Evolutionary conservation across 2,113 vertebrate genomes (phyloP).

Genomic region (Amphiprion percula): DNA sequence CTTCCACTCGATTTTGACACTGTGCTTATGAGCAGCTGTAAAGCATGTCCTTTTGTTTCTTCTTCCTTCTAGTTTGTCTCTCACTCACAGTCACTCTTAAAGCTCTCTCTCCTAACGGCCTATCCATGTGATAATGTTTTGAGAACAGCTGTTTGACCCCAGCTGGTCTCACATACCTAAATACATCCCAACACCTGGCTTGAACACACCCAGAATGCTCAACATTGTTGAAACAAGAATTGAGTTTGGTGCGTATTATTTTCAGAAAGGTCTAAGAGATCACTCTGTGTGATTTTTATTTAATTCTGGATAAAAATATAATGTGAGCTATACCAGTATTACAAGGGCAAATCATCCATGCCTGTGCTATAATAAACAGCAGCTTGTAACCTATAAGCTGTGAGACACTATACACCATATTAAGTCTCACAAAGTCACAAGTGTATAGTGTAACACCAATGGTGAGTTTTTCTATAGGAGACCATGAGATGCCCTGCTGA

Average conservation of each 20-base stretch:
- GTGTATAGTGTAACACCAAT: constrained; percentile 23
- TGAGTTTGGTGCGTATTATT: not conserved
- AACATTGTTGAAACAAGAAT: constrained; percentile 27
- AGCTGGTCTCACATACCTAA: constrained; percentile 29
- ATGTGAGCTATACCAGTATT: not conserved
- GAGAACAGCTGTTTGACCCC: constrained; percentile 67
- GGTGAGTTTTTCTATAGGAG: constrained; percentile 5
- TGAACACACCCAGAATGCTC: constrained; percentile 37
- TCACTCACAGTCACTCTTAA: constrained; percentile 12
- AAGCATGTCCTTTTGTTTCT: not conserved
- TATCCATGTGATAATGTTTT: constrained; percentile 21
- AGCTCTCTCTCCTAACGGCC: constrained; percentile 17
- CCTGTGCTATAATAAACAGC: not conserved
- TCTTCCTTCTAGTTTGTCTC: constrained; percentile 18
- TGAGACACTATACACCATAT: not conserved
- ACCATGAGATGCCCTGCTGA: constrained; percentile 39
- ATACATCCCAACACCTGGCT: constrained; percentile 42
- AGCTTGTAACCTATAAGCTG: not conserved
- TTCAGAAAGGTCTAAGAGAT: not conserved
- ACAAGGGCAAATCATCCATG: not conserved
- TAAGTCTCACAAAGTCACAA: constrained; percentile 45
- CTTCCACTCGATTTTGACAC: constrained; percentile 40
- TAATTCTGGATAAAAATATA: constrained; percentile 12
- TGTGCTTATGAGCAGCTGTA: constrained; percentile 46
- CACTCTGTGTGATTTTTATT: not conserved